These are phyloP conservation scores for Platycercus adscitus DNA, from an alignment of 2,113 vertebrate genomes.

Conservation along the genomic window DNA sequence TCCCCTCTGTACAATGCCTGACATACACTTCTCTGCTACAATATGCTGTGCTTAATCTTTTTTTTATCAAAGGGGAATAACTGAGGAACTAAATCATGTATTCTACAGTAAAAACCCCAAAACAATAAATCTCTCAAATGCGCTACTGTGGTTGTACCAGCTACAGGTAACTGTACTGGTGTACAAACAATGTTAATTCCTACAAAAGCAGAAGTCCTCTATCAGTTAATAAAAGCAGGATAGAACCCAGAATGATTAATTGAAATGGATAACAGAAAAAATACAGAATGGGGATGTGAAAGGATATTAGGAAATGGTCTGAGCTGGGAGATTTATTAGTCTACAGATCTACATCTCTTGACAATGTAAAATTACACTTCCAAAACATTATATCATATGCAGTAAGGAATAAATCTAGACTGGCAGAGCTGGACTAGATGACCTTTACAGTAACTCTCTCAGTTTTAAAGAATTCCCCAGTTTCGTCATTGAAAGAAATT, in stretches of 20 bases:
- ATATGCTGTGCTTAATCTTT: neutral
- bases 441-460: neutral
- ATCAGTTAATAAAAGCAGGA: neutral
- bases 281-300: neutral
- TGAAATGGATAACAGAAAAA: neutral
- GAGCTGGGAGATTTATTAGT: slow-evolving; percentile 28
- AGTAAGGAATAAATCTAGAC: slow-evolving; percentile 19
- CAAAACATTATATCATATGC: neutral
- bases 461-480: neutral
- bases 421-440: neutral
- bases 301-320: slow-evolving; percentile 37
- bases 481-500: neutral
- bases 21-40: neutral
- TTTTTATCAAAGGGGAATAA: neutral
- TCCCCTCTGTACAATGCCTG: neutral
- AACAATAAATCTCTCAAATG: neutral
- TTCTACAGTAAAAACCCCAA: neutral
- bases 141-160: neutral
- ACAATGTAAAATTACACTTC: slow-evolving; percentile 29
- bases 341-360: neutral
- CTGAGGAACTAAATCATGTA: neutral
- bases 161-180: neutral
- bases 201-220: neutral
- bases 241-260: neutral
- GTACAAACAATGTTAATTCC: neutral